These are phyloP conservation scores for Galeopsomyia nigrocyanea DNA, from an alignment of 2,888 invertebrate species.

Conservation along the genomic window DNA sequence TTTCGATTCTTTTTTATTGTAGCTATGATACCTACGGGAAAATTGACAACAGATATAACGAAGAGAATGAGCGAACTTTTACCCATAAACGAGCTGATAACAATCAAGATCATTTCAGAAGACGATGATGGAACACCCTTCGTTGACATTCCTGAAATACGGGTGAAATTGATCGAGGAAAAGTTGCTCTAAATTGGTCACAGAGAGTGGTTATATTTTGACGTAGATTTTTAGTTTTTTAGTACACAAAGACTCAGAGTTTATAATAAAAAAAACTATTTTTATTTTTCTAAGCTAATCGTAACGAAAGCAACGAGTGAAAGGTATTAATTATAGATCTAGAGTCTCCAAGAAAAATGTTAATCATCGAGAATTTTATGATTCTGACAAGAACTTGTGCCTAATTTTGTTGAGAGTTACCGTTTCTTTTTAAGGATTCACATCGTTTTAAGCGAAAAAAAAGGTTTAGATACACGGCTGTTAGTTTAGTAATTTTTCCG, in stretches of 20 bases:
- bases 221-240: slow-evolving; percentile 14
- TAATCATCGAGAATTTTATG: slow-evolving; percentile 33
- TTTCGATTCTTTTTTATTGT: slow-evolving; percentile 15
- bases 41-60: slow-evolving; percentile 34
- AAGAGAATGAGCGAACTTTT: slow-evolving; percentile 22
- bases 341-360: slow-evolving; percentile 11
- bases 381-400: slow-evolving; percentile 5
- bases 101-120: slow-evolving; percentile 32
- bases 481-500: background rate
- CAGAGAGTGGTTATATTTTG: too few species aligned
- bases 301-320: too few species aligned
- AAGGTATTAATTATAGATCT: too few species aligned
- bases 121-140: slow-evolving; percentile 2
- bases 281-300: slow-evolving; percentile 12
- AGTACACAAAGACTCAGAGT: background rate
- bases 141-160: slow-evolving; percentile 57
- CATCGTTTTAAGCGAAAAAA: slow-evolving; percentile 15
- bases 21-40: slow-evolving; percentile 49
- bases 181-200: slow-evolving; percentile 34
- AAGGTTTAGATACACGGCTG: background rate
- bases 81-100: background rate
- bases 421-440: slow-evolving; percentile 1
- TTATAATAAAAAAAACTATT: slow-evolving; percentile 7
- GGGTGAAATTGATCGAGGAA: slow-evolving; percentile 48
- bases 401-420: slow-evolving; percentile 20